Percentiles rank a stretch among this genome's conserved stretches.
Conservation (phyloP, 2,797 vertebrate genomes). For the Pelodytes ibericus region DNA sequence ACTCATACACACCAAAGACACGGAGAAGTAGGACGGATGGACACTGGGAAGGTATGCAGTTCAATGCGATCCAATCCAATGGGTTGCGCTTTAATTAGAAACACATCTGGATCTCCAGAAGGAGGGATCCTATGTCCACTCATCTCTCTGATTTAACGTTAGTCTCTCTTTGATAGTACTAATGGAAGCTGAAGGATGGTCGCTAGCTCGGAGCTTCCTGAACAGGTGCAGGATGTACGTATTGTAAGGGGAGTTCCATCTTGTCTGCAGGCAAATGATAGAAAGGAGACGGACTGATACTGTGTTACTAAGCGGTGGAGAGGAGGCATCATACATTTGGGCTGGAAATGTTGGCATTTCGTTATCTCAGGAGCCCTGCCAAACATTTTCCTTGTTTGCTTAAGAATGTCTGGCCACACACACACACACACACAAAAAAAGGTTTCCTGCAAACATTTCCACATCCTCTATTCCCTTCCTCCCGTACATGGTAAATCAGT, state of each 20-base stretch:
- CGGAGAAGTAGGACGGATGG: no score
- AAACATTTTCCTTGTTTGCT: slow-evolving; percentile 41
- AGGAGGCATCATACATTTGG: background rate
- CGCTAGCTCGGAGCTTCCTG: no score
- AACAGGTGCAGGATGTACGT: background rate
- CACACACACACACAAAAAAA: slow-evolving; percentile 37
- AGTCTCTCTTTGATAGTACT: background rate
- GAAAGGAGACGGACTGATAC: background rate
- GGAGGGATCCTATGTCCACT: no score
- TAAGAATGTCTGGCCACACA: slow-evolving; percentile 46
- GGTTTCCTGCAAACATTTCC: slow-evolving; percentile 53
- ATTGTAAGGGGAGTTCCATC: background rate
- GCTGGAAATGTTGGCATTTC: slow-evolving; percentile 25
- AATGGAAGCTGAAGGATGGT: background rate
- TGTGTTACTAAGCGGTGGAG: slow-evolving; percentile 5
- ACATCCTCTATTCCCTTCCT: slow-evolving; percentile 47
- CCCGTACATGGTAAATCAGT: slow-evolving; percentile 27
- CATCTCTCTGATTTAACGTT: background rate
- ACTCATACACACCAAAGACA: no score
- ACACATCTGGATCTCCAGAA: no score
- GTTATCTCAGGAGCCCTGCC: slow-evolving; percentile 35
- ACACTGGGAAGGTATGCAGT: no score
- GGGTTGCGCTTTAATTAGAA: no score
- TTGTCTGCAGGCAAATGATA: background rate
- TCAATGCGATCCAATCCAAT: no score